Base-by-base conservation (phyloP, 30 jellyfish, hydroid and myxozoan species). In the Sanderia malayensis region DNA sequence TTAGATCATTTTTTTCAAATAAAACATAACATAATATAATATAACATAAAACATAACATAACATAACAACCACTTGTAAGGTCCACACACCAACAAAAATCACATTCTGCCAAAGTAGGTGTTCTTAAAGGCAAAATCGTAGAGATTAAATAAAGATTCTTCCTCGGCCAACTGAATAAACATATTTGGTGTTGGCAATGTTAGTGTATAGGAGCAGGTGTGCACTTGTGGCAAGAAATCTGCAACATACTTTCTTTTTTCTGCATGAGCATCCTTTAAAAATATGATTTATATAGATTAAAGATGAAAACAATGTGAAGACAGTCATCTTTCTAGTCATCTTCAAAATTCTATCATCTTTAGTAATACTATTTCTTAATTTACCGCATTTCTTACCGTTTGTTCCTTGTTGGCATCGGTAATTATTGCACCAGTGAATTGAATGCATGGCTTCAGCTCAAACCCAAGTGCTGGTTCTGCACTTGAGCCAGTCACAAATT, bases 11-110 rank as follows among this genome's bases (percentile, higher is more conserved):
- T n/a, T 4, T 49, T 4, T 49, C 6, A 19, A 11, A 19, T n/a
- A n/a, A n/a, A n/a, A n/a, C n/a, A n/a, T n/a, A n/a, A n/a, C 55
- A 6, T 41, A 8, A 8, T 41, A 6, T 41, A 41, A 9, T 49
- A 49, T 49, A 3, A 19, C 64, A 19, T 8, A 41, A 41, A 41
- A 6, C 8, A 41, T 8, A 41, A 49, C 2, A 15, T 49, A 8
- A 4, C 64, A 49, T 11, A 49, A 49, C 64, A 49, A 49, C 24
- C 27, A 18, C 64, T 49, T 49, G 64, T 49, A 49, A 49, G 8
- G 64, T 49, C 64, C 8, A 49, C 64, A 49, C 64, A 49, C 64
- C 64, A n/a, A n/a, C n/a, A n/a, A n/a, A n/a, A n/a, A n/a, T n/a
- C n/a, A n/a, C n/a, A n/a, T 49, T 49, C 64, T 49, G 18, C 64